Base-by-base conservation (phyloP, 2,113 vertebrate genomes). In the Panurus biarmicus region DNA sequence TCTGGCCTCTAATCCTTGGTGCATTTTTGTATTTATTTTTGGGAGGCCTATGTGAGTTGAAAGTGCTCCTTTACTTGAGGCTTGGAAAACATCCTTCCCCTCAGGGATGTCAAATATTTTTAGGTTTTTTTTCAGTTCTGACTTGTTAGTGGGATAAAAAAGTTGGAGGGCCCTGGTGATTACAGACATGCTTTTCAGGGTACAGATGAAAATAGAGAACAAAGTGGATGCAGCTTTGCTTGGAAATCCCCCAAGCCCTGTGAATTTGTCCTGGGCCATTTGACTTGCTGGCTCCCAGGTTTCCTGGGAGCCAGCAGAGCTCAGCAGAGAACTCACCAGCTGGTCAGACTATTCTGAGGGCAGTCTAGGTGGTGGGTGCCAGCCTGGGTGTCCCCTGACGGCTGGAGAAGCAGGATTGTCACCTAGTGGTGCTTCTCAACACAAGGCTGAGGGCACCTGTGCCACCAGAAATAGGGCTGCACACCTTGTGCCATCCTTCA, bases 21-120 rank as follows among this genome's bases (percentile, higher is more conserved):
- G 45, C 29, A 56, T 83, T 93, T 85, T 85, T 96, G 78, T 57
- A 50, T 82, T 82, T 96, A 91, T 94, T 96, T 95, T 80, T 85
- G 88, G 88, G 85, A 95, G 38, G 51, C 44, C 26, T 70, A 10
- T 51, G 67, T 4, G 54, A 93, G 62, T 85, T 79, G 66, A 82
- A 91, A 85, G 54, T 42, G 40, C 74, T 74, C 62, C 54, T 75
- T 82, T 66, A 26, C 35, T 95, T 79, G 85, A 78, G 40, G 50
- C 58, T 85, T 91, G 75, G 67, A 85, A 96, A 93, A 90, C 54
- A 85, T 93, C 56, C 51, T 92, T 85, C 38, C 47, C 87, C 95
- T 74, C 0, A 25, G 92, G 95, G 82, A 85, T 76, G 67, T 76
- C 6, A 89, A 78, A 33, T 85, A 44, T 57, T 89, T 78, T 47